Evolutionary conservation across 2,113 vertebrate species (phyloP).

Genomic region (Lonchura striata): DNA sequence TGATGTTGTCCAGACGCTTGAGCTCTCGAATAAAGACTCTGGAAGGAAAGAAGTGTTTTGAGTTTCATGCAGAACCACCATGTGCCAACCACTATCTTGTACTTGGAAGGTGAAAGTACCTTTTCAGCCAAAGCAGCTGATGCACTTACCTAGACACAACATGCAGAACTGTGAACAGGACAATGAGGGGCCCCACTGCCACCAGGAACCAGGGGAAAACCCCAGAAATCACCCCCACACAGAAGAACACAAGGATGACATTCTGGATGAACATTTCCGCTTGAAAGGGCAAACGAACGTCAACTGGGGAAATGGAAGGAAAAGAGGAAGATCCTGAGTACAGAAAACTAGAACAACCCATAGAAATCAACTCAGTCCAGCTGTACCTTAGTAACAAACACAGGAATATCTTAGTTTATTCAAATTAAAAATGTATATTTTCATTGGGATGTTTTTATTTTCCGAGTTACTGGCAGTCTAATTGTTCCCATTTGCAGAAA

Average conservation of each 20-base stretch:
- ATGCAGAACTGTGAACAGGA: slow-evolving; percentile 84
- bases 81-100: not conserved
- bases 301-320: slow-evolving; percentile 72
- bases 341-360: not conserved
- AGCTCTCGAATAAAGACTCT: slow-evolving; percentile 91
- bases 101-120: not conserved
- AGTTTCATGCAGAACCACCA: not conserved
- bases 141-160: slow-evolving; percentile 81
- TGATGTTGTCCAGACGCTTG: slow-evolving; percentile 92
- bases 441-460: not conserved
- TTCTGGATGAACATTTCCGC: slow-evolving; percentile 95
- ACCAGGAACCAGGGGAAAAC: slow-evolving; percentile 93
- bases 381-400: not conserved
- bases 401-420: not conserved
- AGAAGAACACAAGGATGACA: slow-evolving; percentile 90
- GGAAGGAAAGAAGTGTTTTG: not conserved
- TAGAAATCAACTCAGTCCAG: not conserved
- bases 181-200: slow-evolving; percentile 83
- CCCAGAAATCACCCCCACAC: slow-evolving; percentile 83
- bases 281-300: slow-evolving; percentile 91
- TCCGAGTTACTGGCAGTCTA: not conserved
- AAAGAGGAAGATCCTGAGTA: not conserved
- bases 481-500: not conserved
- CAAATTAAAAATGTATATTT: not conserved
- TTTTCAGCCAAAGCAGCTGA: not conserved